Base-by-base conservation (phyloP, 2,797 vertebrate species). In the Sebastes nivosus region DNA sequence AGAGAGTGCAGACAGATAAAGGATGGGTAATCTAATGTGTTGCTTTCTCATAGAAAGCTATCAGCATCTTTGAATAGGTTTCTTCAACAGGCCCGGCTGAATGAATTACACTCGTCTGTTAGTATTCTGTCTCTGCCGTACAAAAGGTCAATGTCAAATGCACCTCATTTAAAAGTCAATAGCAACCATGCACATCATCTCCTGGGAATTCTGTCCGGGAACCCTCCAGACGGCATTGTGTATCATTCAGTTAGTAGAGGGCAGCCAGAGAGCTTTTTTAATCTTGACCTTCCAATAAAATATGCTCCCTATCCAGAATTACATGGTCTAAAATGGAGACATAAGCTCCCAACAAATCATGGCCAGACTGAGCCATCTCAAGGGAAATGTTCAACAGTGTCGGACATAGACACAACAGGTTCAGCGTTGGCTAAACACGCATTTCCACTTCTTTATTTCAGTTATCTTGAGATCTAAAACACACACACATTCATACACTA, bases 161-260 rank as follows among this genome's bases (percentile, higher is more conserved):
- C 89, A 93, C 90, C 93, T 95, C 94, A 95, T 95, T 95, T 95
- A 94, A 95, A 96, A 96, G 94, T 95, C 95, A 96, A 95, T 95
- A 94, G 93, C 90, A 9, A 79, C 88, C 86, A 80, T 90, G 93
- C 93, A 94, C 94, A 95, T 95, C 93, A 94, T 94, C 95, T 95
- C 94, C 93, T 93, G 95, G 94, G 94, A 94, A 94, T 95, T 94
- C 87, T 88, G 87, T 90, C 84, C 84, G 81, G 91, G 91, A 92
- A 85, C 85, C 90, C 84, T 94, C 88, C 90, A 94, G 92, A 93
- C 94, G 89, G 89, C 89, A 89, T 93, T 94, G 92, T 95, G 94
- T 94, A 92, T 94, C 93, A 94, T 88, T 93, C 90, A 92, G 90
- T 93, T 93, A 89, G 93, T 32, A 91, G 92, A 94, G 93, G 93